A percentile compares a stretch with the other conserved stretches of the same genome.
phyloP scores from a whole-genome alignment of 2,113 vertebrate genomes.

The Brachionichthys hirsutus region DNA sequence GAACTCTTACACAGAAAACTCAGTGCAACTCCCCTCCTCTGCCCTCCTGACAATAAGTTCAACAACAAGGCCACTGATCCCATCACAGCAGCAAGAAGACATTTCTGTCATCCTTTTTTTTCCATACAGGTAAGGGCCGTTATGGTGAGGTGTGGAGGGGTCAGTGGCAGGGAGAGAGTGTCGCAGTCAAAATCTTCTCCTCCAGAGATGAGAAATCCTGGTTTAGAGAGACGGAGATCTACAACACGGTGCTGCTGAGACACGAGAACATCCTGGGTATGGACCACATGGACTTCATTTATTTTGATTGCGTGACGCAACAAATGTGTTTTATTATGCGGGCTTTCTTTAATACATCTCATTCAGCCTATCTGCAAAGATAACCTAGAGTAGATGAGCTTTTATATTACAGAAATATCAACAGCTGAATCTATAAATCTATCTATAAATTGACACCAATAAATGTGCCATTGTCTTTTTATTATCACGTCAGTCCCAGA shows the following conservation, averaged over 20 bases:
- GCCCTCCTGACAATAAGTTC: not conserved
- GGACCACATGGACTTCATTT: slow-evolving; percentile 28
- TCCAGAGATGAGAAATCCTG: slow-evolving; percentile 99
- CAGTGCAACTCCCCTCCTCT: too few species aligned
- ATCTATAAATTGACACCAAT: too few species aligned
- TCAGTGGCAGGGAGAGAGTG: slow-evolving; percentile 96
- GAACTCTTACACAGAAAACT: too few species aligned
- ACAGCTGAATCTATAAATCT: too few species aligned
- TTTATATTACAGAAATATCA: too few species aligned
- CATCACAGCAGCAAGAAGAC: not conserved
- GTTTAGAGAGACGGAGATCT: slow-evolving; percentile 98
- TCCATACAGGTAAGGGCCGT: slow-evolving; percentile 87
- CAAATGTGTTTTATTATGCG: too few species aligned
- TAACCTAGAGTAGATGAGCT: too few species aligned
- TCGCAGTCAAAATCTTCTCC: slow-evolving; percentile 98
- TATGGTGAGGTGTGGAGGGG: slow-evolving; percentile 98
- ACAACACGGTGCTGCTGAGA: slow-evolving; percentile 96
- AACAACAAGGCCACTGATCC: not conserved
- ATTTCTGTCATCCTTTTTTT: slow-evolving; percentile 1
- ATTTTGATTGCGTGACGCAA: not conserved
- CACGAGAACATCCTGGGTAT: slow-evolving; percentile 96
- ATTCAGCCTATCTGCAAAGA: too few species aligned
- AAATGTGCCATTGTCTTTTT: too few species aligned
- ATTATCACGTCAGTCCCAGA: too few species aligned
- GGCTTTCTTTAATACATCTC: too few species aligned